Base-by-base conservation (phyloP, 2,888 invertebrate genomes). In the Epistrophella euchroma region DNA sequence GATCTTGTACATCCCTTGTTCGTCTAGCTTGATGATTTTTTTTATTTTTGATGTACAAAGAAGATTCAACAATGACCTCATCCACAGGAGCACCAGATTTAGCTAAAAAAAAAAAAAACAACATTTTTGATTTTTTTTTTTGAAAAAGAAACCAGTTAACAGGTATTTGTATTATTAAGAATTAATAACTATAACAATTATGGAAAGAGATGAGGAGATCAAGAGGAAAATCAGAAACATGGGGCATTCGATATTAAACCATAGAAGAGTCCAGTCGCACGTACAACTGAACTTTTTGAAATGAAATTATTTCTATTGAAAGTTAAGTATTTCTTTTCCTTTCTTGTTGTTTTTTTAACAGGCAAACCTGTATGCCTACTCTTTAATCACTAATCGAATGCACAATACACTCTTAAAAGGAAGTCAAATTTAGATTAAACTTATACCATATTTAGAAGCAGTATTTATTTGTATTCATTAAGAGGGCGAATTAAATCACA, bases 21-120 rank as follows among this genome's bases (percentile, higher is more conserved):
- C 89, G 32, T 82, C 88, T 15, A 73, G 87, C 45, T 25, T 88
- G 89, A n/a, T 88, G 89, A n/a, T 89, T 85, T 81, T 93, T 93
- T 17, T 92, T 92, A 25, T 68, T 68, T 76, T 91, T 91, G 19
- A 93, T 93, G 45, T 92, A 92, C 47, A 93, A 89, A 40, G 92
- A 92, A 2, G 93, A 93, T 88, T 93, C 93, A 2, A 93, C 93
- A 4, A 93, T 92, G n/a, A 93, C 93, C 90, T 93, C 93, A 89
- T 93, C 93, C 81, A 92, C 89, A 13, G 91, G 89, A 17, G 90
- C 89, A 22, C 91, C 91, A 82, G 89, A 88, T 5, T 88, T 78
- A 22, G 90, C 91, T 85, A 37, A 28, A 40, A 35, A 60, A 60
- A 4, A 17, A 56, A 35, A 7, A 55, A 28, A 28, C 6, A 6